A percentile compares a stretch with the other conserved stretches of the same genome.
These are phyloP conservation scores for Tachina grossa DNA, from an alignment of 2,888 invertebrate genomes.

Conservation along the genomic window DNA sequence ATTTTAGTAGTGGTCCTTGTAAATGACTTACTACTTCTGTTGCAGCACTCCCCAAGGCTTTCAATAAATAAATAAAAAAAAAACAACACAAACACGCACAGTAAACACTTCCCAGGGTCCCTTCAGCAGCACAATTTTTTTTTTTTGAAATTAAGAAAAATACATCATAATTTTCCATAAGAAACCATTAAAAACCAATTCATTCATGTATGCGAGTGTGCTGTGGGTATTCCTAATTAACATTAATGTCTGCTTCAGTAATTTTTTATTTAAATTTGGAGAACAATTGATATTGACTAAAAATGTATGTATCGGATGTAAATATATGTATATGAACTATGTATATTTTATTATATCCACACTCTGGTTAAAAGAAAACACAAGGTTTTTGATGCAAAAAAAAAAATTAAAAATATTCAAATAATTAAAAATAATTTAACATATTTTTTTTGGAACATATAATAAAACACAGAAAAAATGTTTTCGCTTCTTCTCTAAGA, in stretches of 20 bases:
- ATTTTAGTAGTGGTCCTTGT: conserved; percentile 1
- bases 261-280: conserved; percentile 36
- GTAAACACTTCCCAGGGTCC: conserved; percentile 16
- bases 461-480: no score
- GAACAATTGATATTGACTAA: not conserved
- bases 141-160: conserved; percentile 41
- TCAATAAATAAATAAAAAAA: conserved; percentile 51
- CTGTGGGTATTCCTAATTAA: conserved; percentile 76
- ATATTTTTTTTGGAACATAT: no score
- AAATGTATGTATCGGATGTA: not conserved
- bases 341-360: no score
- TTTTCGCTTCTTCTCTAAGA: no score
- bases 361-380: no score
- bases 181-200: conserved; percentile 59
- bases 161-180: conserved; percentile 55
- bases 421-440: no score
- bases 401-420: not conserved
- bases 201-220: conserved; percentile 18
- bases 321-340: no score
- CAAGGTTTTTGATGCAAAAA: not conserved
- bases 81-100: conserved; percentile 40
- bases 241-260: conserved; percentile 80
- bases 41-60: conserved; percentile 65
- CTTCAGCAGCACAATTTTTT: not conserved
- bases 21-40: conserved; percentile 37